phyloP scores from a whole-genome alignment of 2,113 vertebrate species.

The Nyctibius bracteatus region DNA sequence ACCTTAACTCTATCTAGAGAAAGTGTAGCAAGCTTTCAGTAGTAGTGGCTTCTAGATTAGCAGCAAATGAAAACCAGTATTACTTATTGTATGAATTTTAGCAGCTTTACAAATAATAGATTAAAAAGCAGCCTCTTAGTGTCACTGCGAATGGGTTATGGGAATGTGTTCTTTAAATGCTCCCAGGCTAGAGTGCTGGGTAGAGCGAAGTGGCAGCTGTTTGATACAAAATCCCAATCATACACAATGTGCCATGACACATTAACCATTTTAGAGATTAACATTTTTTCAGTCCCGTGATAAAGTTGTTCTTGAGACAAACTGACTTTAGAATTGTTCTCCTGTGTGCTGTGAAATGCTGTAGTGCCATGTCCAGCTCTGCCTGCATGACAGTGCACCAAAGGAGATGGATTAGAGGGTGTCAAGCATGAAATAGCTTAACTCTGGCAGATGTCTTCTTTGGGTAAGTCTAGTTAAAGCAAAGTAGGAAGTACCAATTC shows the following conservation, averaged over 20 bases:
- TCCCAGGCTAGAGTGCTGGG: not conserved
- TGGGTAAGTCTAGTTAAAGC: not conserved
- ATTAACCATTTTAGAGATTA: constrained; percentile 19
- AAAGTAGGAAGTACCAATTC: not conserved
- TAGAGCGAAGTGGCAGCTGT: not conserved
- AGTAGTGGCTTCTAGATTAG: not conserved
- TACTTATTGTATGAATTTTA: not conserved
- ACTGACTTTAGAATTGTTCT: not conserved
- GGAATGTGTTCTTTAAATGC: not conserved
- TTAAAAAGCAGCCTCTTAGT: not conserved
- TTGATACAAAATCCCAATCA: not conserved
- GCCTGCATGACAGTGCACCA: not conserved
- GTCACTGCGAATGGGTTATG: not conserved
- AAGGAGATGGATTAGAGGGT: not conserved
- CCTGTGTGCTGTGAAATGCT: not conserved
- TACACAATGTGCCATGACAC: not conserved
- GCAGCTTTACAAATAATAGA: not conserved
- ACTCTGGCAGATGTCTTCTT: not conserved
- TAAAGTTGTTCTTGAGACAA: constrained; percentile 10
- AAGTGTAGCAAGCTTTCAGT: not conserved
- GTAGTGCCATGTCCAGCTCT: not conserved
- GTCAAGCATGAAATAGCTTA: not conserved
- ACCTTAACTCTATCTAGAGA: not conserved
- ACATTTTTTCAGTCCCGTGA: constrained; percentile 40
- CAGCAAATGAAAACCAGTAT: not conserved